Conservation (phyloP, 2,797 vertebrate species). For the Eutrigla gurnardus region DNA sequence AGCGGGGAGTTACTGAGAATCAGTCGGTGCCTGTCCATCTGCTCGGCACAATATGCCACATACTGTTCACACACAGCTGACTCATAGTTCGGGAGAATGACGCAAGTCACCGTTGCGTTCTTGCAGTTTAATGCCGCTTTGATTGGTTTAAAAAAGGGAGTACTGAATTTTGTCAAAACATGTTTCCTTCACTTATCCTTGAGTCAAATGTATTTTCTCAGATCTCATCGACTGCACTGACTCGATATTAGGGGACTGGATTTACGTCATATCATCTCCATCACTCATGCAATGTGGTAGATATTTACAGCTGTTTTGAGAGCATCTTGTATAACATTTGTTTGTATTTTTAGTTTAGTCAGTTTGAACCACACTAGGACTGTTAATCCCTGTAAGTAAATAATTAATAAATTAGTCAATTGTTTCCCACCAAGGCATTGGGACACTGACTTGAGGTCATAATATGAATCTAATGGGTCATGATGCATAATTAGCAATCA, state of each 20-base stretch:
- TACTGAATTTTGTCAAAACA: not conserved
- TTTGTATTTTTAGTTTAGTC: not conserved
- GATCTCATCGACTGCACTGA: not conserved
- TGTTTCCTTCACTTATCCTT: not conserved
- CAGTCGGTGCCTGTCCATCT: constrained; percentile 58
- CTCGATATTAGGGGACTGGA: not conserved
- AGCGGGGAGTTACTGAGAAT: constrained; percentile 41
- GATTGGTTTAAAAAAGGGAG: not conserved
- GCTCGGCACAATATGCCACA: constrained; percentile 41
- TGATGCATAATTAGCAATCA: not conserved
- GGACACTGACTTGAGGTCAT: not conserved
- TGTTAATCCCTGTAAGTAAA: too few relatives aligned
- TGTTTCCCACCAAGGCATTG: too few relatives aligned
- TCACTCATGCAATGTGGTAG: too few relatives aligned
- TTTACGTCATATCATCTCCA: not conserved
- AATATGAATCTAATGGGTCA: not conserved
- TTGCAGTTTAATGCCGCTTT: constrained; percentile 24
- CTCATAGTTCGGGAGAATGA: not conserved
- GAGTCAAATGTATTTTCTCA: not conserved
- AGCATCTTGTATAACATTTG: not conserved
- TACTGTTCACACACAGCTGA: not conserved
- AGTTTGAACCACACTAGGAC: not conserved
- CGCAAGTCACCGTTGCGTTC: constrained; percentile 35
- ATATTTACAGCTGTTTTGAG: too few relatives aligned
- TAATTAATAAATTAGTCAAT: not conserved